phyloP scores from a whole-genome alignment of 2,888 invertebrate genomes.

The Acanthosoma haemorrhoidale region DNA sequence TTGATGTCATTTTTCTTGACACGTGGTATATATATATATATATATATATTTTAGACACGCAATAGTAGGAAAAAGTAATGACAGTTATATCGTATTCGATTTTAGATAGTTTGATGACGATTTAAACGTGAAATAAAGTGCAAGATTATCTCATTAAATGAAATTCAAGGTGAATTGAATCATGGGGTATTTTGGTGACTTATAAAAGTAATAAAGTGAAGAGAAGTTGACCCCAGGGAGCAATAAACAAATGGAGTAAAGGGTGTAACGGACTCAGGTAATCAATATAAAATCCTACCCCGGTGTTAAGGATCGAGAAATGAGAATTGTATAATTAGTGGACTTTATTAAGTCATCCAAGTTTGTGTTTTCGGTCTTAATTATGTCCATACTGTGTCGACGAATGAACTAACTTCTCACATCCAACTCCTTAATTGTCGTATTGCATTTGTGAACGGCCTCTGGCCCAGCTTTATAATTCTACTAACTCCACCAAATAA shows the following conservation, averaged over 20 bases:
- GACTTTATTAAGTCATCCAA: background rate
- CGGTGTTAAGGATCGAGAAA: background rate
- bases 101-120: too few relatives aligned
- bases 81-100: too few relatives aligned
- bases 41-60: too few relatives aligned
- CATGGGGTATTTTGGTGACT: background rate
- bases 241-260: background rate
- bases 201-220: background rate
- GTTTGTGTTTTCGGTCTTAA: background rate
- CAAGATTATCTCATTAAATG: too few relatives aligned
- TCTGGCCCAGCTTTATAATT: too few relatives aligned
- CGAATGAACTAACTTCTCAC: background rate
- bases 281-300: background rate
- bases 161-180: conserved; percentile 9
- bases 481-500: too few relatives aligned
- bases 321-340: conserved; percentile 10
- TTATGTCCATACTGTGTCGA: background rate
- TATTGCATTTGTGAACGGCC: too few relatives aligned
- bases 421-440: background rate
- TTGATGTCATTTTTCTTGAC: too few relatives aligned
- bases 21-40: too few relatives aligned
- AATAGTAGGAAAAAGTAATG: too few relatives aligned
- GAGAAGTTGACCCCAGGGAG: background rate
- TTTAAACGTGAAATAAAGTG: background rate
- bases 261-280: background rate